Base-by-base conservation (phyloP, 2,888 invertebrate species). In the Hirtodrosophila alboralis region DNA sequence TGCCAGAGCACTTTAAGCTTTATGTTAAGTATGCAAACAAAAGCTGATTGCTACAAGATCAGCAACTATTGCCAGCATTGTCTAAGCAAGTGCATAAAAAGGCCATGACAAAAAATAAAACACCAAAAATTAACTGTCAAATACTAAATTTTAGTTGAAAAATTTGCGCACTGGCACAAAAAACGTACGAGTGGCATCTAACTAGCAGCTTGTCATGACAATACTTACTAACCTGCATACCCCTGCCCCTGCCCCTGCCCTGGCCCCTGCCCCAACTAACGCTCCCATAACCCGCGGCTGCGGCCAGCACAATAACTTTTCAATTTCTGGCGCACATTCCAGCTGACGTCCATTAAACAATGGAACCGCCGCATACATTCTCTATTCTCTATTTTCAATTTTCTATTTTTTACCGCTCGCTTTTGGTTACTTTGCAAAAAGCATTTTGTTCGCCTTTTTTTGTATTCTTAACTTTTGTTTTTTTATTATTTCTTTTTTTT, bases 271-370 rank as follows among this genome's bases (percentile, higher is more conserved):
- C 8, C n/a, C 7, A 21, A 4, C 18, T 4, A 5, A 10, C 40
- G 9, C 8, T 9, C 26, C 40, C 34, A 23, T 23, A 30, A 21
- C 59, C 38, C 36, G 41, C 41, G 38, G 57, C 44, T 13, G 16
- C 26, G 26, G 38, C 77, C 77, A 63, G 72, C 78, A 80, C 79
- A 80, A 84, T 80, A 84, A 80, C 79, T 80, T 80, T 80, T 80
- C 81, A 85, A 85, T 81, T 81, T 83, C 72, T 85, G 73, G 81
- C 80, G 76, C 76, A 85, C 84, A 81, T 85, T 85, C 83, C 81
- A 76, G 83, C 85, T 81, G 81, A 81, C 83, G 81, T 76, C 81
- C 83, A 85, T 81, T 81, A 85, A 83, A 81, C 80, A 81, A 81
- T 81, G 76, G 80, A 36, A 62, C 41, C 43, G 58, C 77, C 71